Base-by-base conservation (phyloP, 2,113 vertebrate genomes). In the Muntiacus muntjak region DNA sequence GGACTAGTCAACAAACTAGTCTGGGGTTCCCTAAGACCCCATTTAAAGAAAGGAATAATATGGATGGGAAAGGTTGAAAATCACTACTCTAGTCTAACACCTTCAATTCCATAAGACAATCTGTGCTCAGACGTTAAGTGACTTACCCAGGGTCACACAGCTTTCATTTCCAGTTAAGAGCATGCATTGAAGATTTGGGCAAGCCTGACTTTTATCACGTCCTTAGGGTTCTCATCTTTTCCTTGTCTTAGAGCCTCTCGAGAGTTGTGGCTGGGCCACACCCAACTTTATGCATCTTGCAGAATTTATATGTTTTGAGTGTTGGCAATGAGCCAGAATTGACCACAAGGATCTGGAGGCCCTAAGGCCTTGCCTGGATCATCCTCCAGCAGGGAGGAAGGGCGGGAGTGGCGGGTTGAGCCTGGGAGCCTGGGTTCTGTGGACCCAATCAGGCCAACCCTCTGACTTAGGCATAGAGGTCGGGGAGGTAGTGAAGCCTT, bases 11-110 rank as follows among this genome's bases (percentile, higher is more conserved):
- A 12, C 25, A 60, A 87, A n/a, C 1, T 21, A 11, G 17, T n/a
- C 14, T 87, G 54, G 52, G 14, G 1, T 11, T 55, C 28, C 45
- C 55, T 43, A 84, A 94, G 76, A 92, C 28, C 40, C 95, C 78
- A 54, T 40, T 83, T 50, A 76, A 87, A 92, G 64, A 81, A 89
- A 94, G 19, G 40, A 25, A 23, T 60, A 47, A 47, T 17, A 25
- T 52, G 86, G n/a, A 84, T 87, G 62, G 94, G 67, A 92, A 90
- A 62, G n/a, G 74, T 91, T 33, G 62, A 67, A 97, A 92, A 92
- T 40, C 11, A 67, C 45, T 55, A 57, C 16, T 40, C 71, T 54
- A 58, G 21, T 45, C n/a, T 82, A 82, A 23, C 8, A 23, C 33
- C 40, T 55, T 82, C 17, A 36, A 30, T n/a, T n/a, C 50, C 55